These are phyloP conservation scores for Anguilla pacifica DNA, from an alignment of 2,797 vertebrate species.

Conservation along the genomic window DNA sequence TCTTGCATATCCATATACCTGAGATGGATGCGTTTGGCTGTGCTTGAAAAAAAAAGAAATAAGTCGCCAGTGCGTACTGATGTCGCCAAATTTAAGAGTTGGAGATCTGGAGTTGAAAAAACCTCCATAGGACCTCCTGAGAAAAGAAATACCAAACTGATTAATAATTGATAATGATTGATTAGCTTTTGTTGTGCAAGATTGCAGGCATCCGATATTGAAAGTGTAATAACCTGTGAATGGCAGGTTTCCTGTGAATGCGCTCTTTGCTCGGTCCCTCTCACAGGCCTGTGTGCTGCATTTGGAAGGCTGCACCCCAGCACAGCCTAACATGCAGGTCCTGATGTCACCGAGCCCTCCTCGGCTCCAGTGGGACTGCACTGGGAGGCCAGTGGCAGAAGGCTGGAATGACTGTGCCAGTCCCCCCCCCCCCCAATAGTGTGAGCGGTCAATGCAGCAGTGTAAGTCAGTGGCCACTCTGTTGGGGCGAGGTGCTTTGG, in stretches of 20 bases:
- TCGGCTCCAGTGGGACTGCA: background rate
- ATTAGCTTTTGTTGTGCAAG: background rate
- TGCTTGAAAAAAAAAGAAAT: background rate
- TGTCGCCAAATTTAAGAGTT: background rate
- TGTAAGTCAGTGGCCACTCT: background rate
- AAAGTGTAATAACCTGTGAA: background rate
- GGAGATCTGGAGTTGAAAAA: background rate
- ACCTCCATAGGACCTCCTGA: background rate
- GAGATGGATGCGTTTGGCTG: background rate
- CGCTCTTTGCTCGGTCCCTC: background rate
- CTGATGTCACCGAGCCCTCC: constrained; percentile 49
- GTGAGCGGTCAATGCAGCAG: background rate
- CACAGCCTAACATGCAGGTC: constrained; percentile 40
- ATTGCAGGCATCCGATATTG: background rate
- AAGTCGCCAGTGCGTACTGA: background rate
- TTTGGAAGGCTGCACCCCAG: background rate
- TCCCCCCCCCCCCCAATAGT: background rate
- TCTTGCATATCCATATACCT: background rate
- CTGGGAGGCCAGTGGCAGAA: background rate
- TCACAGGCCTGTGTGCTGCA: background rate
- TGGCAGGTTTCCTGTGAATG: background rate
- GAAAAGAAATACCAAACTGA: background rate
- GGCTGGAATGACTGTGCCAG: background rate
- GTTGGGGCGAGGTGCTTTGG: background rate
- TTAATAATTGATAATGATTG: background rate